A percentile compares a stretch with the other conserved stretches of the same genome.
phyloP scores from a whole-genome alignment of 37 sponge, comb jelly and placozoan species.

The Axinella damicornis region DNA sequence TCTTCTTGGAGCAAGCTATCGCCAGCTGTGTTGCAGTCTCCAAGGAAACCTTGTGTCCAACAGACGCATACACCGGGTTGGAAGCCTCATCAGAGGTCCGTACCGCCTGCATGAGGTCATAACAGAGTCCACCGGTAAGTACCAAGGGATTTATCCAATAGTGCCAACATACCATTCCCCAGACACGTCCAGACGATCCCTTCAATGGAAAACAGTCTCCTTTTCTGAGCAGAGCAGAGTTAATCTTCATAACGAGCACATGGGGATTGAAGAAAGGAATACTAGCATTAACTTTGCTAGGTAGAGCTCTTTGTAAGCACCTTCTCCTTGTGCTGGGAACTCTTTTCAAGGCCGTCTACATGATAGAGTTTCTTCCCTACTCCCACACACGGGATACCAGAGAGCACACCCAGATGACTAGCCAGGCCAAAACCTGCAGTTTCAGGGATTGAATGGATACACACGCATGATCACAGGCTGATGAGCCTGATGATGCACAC shows the following conservation, averaged over 20 bases:
- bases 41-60: conserved; percentile 94
- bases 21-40: conserved; percentile 85
- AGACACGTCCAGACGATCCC: conserved; percentile 72
- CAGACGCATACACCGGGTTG: conserved; percentile 97
- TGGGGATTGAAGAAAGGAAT: neutral
- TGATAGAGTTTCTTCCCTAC: conserved; percentile 91
- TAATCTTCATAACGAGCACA: conserved; percentile 3
- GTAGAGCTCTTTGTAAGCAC: neutral
- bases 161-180: conserved; percentile 73
- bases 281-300: neutral
- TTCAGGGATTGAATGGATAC: too few species aligned
- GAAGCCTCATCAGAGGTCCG: conserved; percentile 67
- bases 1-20: conserved; percentile 59
- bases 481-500: too few species aligned
- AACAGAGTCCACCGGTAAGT: too few species aligned
- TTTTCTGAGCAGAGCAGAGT: conserved; percentile 35
- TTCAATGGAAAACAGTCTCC: conserved; percentile 83
- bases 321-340: conserved; percentile 55
- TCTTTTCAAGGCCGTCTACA: conserved; percentile 83
- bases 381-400: conserved; percentile 92
- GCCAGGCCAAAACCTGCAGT: conserved; percentile 94
- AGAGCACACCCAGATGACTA: conserved; percentile 92
- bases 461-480: too few species aligned
- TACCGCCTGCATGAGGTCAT: conserved; percentile 60
- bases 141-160: neutral